phyloP scores from a whole-genome alignment of 1,140 invertebrate genomes.

The Drosophila chauvacae region DNA sequence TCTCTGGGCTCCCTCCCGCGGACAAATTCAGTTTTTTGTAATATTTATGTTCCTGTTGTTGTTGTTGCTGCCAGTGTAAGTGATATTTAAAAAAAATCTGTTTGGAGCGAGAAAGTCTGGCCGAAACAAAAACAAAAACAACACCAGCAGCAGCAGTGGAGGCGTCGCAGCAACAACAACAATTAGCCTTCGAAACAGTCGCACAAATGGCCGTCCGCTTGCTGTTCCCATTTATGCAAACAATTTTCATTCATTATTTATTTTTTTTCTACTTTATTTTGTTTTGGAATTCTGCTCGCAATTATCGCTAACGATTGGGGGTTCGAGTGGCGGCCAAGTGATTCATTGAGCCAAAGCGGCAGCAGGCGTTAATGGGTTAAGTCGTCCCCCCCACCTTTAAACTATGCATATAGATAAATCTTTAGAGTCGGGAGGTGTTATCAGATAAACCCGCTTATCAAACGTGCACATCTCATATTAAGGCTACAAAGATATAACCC shows the following conservation, averaged over 20 bases:
- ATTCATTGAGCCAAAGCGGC: slow-evolving; percentile 19
- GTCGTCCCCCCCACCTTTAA: slow-evolving; percentile 25
- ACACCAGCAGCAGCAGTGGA: neutral
- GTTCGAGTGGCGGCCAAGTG: slow-evolving; percentile 6
- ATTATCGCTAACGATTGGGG: slow-evolving; percentile 20
- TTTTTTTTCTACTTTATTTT: slow-evolving; percentile 23
- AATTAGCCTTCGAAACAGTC: slow-evolving; percentile 25
- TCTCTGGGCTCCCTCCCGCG: slow-evolving; percentile 16
- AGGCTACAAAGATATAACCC: slow-evolving; percentile 37
- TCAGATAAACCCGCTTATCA: slow-evolving; percentile 68
- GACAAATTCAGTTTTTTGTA: slow-evolving; percentile 60
- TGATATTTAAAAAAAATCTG: slow-evolving; percentile 57
- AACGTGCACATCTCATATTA: slow-evolving; percentile 55
- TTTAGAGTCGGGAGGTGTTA: slow-evolving; percentile 44
- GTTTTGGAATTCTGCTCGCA: slow-evolving; percentile 21
- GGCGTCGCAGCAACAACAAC: slow-evolving; percentile 11
- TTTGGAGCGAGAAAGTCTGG: slow-evolving; percentile 44
- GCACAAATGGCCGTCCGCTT: slow-evolving; percentile 48
- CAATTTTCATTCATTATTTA: slow-evolving; percentile 44
- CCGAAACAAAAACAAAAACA: slow-evolving; percentile 13
- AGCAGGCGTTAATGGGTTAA: slow-evolving; percentile 40
- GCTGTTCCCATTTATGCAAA: slow-evolving; percentile 55
- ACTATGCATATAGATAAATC: slow-evolving; percentile 66
- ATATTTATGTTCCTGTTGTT: slow-evolving; percentile 58
- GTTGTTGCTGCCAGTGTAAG: slow-evolving; percentile 54